These are phyloP conservation scores for Halotydeus destructor DNA, from an alignment of 1,140 invertebrate genomes.

Conservation along the genomic window DNA sequence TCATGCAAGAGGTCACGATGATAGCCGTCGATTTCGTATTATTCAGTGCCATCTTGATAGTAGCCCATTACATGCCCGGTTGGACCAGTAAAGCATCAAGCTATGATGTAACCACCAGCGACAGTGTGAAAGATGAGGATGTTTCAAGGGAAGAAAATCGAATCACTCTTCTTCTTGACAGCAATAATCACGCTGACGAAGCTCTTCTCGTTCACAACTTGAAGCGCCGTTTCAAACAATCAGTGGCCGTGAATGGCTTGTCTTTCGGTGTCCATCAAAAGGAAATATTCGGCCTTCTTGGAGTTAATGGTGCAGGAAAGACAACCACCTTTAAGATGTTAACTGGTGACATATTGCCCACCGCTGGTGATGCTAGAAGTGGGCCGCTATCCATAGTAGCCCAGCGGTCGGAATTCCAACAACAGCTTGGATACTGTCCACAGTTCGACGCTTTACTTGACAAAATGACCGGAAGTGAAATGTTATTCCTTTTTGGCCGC, in stretches of 20 bases:
- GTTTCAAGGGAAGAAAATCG: slow-evolving; percentile 3
- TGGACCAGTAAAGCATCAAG: neutral
- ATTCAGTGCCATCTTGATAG: too few relatives aligned
- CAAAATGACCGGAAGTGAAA: slow-evolving; percentile 43
- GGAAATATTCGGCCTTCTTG: slow-evolving; percentile 31
- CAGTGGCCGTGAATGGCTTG: slow-evolving; percentile 16
- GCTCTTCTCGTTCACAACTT: slow-evolving; percentile 13
- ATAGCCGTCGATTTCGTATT: too few relatives aligned
- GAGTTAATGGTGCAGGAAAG: slow-evolving; percentile 26
- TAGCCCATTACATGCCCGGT: too few relatives aligned
- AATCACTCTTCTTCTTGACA: neutral
- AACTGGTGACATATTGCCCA: slow-evolving; percentile 22
- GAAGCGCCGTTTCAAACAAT: slow-evolving; percentile 14
- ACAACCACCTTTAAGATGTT: slow-evolving; percentile 24
- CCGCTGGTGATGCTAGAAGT: slow-evolving; percentile 21
- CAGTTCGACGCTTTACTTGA: slow-evolving; percentile 53
- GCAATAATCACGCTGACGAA: slow-evolving; percentile 1
- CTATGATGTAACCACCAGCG: neutral
- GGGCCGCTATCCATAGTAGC: slow-evolving; percentile 14
- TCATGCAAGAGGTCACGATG: neutral
- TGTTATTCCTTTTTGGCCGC: neutral
- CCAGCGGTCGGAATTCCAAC: slow-evolving; percentile 32
- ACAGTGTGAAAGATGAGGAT: slow-evolving; percentile 6
- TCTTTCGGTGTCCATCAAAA: slow-evolving; percentile 20
- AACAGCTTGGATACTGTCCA: slow-evolving; percentile 32